A percentile compares a stretch with the other conserved stretches of the same genome.
phyloP scores from a whole-genome alignment of 2,888 invertebrate species.

The Coleophora deauratella region DNA sequence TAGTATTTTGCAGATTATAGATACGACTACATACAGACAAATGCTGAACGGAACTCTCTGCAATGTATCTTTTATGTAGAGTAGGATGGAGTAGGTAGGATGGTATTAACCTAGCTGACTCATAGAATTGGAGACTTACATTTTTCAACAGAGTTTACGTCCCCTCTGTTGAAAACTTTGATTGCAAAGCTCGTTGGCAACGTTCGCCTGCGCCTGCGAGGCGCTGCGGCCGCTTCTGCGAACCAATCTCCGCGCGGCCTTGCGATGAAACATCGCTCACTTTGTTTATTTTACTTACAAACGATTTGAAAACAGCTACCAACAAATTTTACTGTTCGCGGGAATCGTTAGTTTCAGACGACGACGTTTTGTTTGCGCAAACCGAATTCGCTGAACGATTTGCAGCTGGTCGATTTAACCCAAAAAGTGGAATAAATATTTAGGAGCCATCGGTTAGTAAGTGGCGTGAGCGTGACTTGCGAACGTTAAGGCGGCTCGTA shows the following conservation, averaged over 20 bases:
- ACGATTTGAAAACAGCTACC: constrained; percentile 57
- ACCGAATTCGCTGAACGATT: constrained; percentile 46
- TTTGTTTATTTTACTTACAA: constrained; percentile 63
- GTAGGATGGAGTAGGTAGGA: too few relatives aligned
- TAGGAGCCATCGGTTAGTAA: constrained; percentile 23
- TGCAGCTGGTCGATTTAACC: constrained; percentile 42
- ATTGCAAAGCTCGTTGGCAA: too few relatives aligned
- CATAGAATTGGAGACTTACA: too few relatives aligned
- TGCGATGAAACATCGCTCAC: constrained; percentile 53
- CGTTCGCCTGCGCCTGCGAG: constrained; percentile 33
- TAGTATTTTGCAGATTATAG: too few relatives aligned
- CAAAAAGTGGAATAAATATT: constrained; percentile 34
- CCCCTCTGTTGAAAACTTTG: too few relatives aligned
- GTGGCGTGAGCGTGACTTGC: constrained; percentile 15
- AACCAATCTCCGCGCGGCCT: constrained; percentile 53
- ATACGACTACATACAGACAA: too few relatives aligned
- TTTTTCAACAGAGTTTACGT: too few relatives aligned
- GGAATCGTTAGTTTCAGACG: constrained; percentile 32
- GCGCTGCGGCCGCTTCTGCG: constrained; percentile 33
- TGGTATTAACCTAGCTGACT: too few relatives aligned
- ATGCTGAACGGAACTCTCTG: too few relatives aligned
- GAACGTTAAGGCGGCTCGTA: constrained; percentile 15
- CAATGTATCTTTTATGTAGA: too few relatives aligned
- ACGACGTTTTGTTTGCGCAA: constrained; percentile 56
- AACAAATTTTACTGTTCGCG: constrained; percentile 54